Conservation (phyloP, 2,888 invertebrate species). For the Sarcophaga variegata region DNA sequence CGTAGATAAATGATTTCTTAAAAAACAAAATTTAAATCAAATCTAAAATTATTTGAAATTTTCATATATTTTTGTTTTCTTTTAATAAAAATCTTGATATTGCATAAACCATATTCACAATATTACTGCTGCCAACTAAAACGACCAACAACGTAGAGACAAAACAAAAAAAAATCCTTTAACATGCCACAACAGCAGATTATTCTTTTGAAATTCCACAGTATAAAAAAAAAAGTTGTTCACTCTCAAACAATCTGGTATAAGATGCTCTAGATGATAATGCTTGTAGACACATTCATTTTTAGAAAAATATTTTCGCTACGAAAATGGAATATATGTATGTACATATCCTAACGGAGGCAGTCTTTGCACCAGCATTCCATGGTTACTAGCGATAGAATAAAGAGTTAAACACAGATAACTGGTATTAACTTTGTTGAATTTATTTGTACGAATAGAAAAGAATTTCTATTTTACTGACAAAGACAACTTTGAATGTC, state of each 20-base stretch:
- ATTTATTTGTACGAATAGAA: neutral
- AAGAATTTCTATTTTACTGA: neutral
- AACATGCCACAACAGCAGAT: slow-evolving; percentile 43
- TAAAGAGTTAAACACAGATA: neutral
- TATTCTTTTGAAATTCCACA: slow-evolving; percentile 45
- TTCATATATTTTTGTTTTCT: too few relatives aligned
- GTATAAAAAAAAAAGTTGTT: neutral
- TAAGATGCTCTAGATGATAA: neutral
- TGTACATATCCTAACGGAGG: neutral
- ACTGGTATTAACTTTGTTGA: neutral
- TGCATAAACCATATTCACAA: neutral
- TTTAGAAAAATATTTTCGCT: neutral
- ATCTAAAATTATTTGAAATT: too few relatives aligned
- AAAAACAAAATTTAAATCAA: neutral
- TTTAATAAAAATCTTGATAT: too few relatives aligned
- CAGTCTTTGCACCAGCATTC: neutral
- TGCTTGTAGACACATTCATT: neutral
- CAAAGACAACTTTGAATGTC: neutral
- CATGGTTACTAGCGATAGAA: neutral
- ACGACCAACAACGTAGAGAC: neutral
- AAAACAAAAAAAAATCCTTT: too few relatives aligned
- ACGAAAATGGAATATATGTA: neutral
- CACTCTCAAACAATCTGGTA: neutral
- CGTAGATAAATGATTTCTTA: neutral
- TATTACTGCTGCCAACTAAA: neutral